Base-by-base conservation (phyloP, 2,888 invertebrate genomes). In the Rugalucina vietnamica region DNA sequence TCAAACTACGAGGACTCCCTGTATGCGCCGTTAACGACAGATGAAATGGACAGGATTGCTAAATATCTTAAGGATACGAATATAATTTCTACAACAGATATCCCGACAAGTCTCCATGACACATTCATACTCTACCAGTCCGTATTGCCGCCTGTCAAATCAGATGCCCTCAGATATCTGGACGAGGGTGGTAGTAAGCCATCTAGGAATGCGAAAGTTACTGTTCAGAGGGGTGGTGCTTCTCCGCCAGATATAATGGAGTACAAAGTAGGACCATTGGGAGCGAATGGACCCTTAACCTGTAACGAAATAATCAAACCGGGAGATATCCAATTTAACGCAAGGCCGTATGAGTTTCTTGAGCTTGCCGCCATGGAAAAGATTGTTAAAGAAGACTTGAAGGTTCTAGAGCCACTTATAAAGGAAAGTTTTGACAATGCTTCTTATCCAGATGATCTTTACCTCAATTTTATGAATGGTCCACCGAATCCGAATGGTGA, bases 231-330 rank as follows among this genome's bases (percentile, higher is more conserved):
- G 10, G 89, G 91, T 8, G 81, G 79, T 24, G 76, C 37, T 14
- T 37, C 79, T 2, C 21, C 79, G 8, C 89, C 89, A 12, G 88
- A 88, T 65, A 78, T 90, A 5, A 91, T 90, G 90, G 89, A 90
- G 54, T 91, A 90, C 74, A 88, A 87, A 77, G 89, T 91, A 5
- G 91, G 91, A 1, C 91, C 91, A 0, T 76, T 91, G 1, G 84
- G 81, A 24, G 50, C 79, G 0, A 32, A 12, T 34, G 70, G 34
- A 10, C 65, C 76, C 29, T 79, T 89, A 12, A 81, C 71, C 12
- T 75, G 79, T 0, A 36, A 10, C 0, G 81, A 77, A 5, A 49
- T 88, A 29, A 74, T 82, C 21, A 50, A 73, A 21, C 78, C 81
- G 18, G 87, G 88, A 0, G 90, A 90, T 29, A 81, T 89, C 12